Evolutionary conservation across 2,888 invertebrate genomes (phyloP), one percentile per base, ranked within the genome.

Genomic region (Monochamus alternatus): DNA sequence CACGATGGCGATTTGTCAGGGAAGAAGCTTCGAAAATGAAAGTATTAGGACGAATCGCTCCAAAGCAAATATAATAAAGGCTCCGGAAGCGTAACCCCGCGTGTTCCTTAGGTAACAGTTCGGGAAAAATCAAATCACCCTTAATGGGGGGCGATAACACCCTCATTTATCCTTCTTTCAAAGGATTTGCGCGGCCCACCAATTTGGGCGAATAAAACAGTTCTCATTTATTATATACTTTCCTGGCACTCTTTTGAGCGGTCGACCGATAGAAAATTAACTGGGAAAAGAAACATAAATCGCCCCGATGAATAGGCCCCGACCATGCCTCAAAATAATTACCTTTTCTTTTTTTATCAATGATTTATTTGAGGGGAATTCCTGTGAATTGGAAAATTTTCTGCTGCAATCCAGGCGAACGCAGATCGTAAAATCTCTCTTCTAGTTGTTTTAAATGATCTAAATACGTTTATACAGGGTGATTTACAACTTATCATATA

Each of bases 31-130:
- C 14, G 22, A 55, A 55, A 55, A n/a, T 55, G n/a, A 22, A 22
- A 22, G 55, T 55, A 55, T 55, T 55, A 55, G 55, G n/a, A n/a
- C 55, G n/a, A 55, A 22, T 55, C 55, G 55, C n/a, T 12, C 22
- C 55, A 55, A 22, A 64, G 47, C 47, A 64, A 44, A 64, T 64
- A 44, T 64, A 64, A 64, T 64, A 64, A 47, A 64, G 64, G 64
- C 10, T 64, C 64, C 64, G 47, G 64, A 47, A 64, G 47, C 64
- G 44, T 64, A 31, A 55, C 55, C 55, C 55, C 12, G 47, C 47
- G 9, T 44, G 64, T 64, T 47, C 44, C 64, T 64, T 64, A 47
- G 47, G 64, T 22, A 64, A 47, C 64, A 44, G 10, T 51, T 31
- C 10, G 47, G 47, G 64, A 31, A 64, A 64, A 47, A 64, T 12